These are phyloP conservation scores for Mythimna loreyi DNA, from an alignment of 2,888 invertebrate species.

Conservation along the genomic window DNA sequence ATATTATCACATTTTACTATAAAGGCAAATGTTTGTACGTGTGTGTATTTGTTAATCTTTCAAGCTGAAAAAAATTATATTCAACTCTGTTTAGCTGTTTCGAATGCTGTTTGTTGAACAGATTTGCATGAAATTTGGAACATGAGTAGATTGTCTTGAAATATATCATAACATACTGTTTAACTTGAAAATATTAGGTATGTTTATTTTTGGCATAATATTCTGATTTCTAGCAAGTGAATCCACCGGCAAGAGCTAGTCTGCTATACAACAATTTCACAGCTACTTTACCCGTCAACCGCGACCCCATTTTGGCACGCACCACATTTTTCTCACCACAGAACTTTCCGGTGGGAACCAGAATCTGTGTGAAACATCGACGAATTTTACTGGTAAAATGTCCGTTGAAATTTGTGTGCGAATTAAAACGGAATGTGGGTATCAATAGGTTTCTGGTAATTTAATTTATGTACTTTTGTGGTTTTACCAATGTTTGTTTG, in stretches of 20 bases:
- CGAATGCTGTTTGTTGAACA: too few relatives aligned
- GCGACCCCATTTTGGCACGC: slow-evolving; percentile 51
- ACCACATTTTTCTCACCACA: slow-evolving; percentile 56
- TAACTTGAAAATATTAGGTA: too few relatives aligned
- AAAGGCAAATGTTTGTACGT: too few relatives aligned
- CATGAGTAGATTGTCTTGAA: too few relatives aligned
- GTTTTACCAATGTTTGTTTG: slow-evolving; percentile 28
- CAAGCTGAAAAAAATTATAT: too few relatives aligned
- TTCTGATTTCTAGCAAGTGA: too few relatives aligned
- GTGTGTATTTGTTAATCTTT: too few relatives aligned
- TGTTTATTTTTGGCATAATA: too few relatives aligned
- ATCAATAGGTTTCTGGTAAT: slow-evolving; percentile 45
- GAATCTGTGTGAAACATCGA: slow-evolving; percentile 49
- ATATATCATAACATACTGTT: too few relatives aligned
- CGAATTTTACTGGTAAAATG: slow-evolving; percentile 51
- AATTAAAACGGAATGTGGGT: slow-evolving; percentile 37
- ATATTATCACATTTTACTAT: not conserved
- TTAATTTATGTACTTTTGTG: slow-evolving; percentile 51
- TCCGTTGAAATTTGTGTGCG: slow-evolving; percentile 52
- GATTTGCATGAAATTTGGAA: too few relatives aligned
- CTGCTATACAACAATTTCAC: slow-evolving; percentile 33
- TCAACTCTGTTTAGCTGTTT: too few relatives aligned
- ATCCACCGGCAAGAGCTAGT: too few relatives aligned
- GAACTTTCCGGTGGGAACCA: slow-evolving; percentile 54
- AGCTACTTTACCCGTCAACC: slow-evolving; percentile 55